Conservation (phyloP, 2,888 invertebrate species). For the Gandaritis pyraliata region DNA sequence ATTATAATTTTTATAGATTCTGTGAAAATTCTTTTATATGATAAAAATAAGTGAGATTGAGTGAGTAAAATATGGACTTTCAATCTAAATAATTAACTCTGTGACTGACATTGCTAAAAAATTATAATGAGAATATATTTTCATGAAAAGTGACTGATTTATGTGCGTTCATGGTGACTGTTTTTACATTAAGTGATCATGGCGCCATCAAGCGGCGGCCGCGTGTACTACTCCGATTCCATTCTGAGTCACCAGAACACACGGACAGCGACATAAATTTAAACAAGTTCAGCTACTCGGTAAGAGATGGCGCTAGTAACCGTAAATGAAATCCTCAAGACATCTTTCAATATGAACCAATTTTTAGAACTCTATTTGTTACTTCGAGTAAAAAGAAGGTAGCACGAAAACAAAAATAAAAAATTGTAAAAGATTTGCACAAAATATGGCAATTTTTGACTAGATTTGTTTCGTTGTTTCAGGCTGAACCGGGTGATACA, state of each 20-base stretch:
- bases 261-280: conserved; percentile 49
- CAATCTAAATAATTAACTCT: conserved; percentile 3
- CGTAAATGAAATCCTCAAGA: background rate
- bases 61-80: conserved; percentile 22
- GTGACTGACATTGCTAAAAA: conserved; percentile 4
- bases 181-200: conserved; percentile 85
- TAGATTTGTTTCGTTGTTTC: conserved; percentile 55
- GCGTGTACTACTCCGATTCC: conserved; percentile 75
- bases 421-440: no score
- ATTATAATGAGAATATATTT: conserved; percentile 26
- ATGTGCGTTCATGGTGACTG: conserved; percentile 87
- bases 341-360: no score
- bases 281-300: conserved; percentile 71
- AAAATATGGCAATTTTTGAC: background rate
- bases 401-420: no score
- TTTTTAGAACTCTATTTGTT: no score
- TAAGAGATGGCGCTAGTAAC: conserved; percentile 74
- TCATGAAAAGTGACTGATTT: conserved; percentile 49
- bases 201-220: conserved; percentile 85
- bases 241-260: conserved; percentile 62
- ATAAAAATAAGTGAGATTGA: background rate
- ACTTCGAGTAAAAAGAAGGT: no score
- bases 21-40: background rate
- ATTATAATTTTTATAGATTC: conserved; percentile 2
- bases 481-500: conserved; percentile 90